phyloP scores from a whole-genome alignment of 2,888 invertebrate species.

The Drosophila neonasuta region DNA sequence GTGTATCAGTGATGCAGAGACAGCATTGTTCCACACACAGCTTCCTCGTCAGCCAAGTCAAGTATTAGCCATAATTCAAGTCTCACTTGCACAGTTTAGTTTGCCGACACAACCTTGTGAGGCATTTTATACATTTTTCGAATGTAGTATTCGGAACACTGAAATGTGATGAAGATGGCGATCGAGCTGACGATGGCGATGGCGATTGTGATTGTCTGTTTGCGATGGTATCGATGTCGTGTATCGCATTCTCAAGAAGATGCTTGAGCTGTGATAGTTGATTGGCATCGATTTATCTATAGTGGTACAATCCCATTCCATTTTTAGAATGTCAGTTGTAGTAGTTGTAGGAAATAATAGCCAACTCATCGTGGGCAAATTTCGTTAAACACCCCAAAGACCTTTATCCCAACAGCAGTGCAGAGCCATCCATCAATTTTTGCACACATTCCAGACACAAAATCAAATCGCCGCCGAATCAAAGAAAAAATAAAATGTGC shows the following conservation, averaged over 20 bases:
- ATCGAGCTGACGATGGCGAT: conserved; percentile 29
- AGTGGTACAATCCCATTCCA: conserved; percentile 31
- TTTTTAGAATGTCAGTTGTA: conserved; percentile 39
- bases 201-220: conserved; percentile 30
- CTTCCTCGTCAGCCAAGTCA: conserved; percentile 63
- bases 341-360: conserved; percentile 1
- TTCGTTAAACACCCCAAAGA: conserved; percentile 18
- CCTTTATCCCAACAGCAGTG: conserved; percentile 5
- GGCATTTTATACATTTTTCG: conserved; percentile 56
- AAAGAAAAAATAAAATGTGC: conserved; percentile 5
- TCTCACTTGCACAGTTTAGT: conserved; percentile 29
- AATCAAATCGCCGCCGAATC: conserved; percentile 30
- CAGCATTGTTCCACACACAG: conserved; percentile 36
- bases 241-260: conserved; percentile 56
- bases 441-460: conserved; percentile 33
- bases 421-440: conserved; percentile 11
- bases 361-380: conserved; percentile 20
- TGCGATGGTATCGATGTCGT: conserved; percentile 53
- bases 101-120: conserved; percentile 54
- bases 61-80: conserved; percentile 43
- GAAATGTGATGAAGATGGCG: conserved; percentile 37
- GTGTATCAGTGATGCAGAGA: background rate
- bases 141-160: conserved; percentile 35
- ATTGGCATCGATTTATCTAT: conserved; percentile 60
- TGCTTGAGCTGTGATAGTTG: conserved; percentile 69